Base-by-base conservation (phyloP, 2,888 invertebrate species). In the Adelphocoris suturalis region DNA sequence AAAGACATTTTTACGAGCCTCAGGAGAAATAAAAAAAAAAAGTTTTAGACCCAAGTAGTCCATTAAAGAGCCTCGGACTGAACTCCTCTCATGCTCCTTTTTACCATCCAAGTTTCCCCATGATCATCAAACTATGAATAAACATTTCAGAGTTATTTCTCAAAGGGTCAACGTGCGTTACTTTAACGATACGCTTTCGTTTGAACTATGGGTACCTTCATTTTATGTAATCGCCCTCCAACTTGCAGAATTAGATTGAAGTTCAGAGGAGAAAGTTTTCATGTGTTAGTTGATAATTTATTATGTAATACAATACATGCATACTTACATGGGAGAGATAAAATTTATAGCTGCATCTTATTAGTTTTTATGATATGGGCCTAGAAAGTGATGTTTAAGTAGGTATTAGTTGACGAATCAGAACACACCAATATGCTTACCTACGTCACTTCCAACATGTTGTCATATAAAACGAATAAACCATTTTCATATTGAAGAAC, bases 61-160 rank as follows among this genome's bases (percentile, higher is more conserved):
- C 75, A 86, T 86, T 86, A 86, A 86, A 86, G 86, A 27, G 75
- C 68, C 75, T 37, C 28, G n/a, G 75, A 68, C 75, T 0, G 16
- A 46, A 37, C 48, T 37, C 68, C 47, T 16, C 11, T 47, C 46
- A 47, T 85, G 3, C 57, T 75, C 86, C 68, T 68, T 86, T 86
- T 86, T 86, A 86, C 75, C 75, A 75, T 48, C 86, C 48, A 86
- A 86, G 86, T 86, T 86, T 86, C 75, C 75, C 37, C 75, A 86
- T 86, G 86, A 86, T 86, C 86, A 75, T 86, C 86, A 86, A 86
- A 86, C 68, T 86, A 86, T 86, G 86, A 86, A 86, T 86, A 86
- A 86, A 61, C 37, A 68, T 86, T 61, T 19, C 47, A 47, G 76
- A 86, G 75, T 86, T 86, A 86, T 86, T 47, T 75, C 86, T 75